A percentile compares a stretch with the other conserved stretches of the same genome.
Conservation (phyloP, 2,888 invertebrate genomes). For the Spisula subtruncata region DNA sequence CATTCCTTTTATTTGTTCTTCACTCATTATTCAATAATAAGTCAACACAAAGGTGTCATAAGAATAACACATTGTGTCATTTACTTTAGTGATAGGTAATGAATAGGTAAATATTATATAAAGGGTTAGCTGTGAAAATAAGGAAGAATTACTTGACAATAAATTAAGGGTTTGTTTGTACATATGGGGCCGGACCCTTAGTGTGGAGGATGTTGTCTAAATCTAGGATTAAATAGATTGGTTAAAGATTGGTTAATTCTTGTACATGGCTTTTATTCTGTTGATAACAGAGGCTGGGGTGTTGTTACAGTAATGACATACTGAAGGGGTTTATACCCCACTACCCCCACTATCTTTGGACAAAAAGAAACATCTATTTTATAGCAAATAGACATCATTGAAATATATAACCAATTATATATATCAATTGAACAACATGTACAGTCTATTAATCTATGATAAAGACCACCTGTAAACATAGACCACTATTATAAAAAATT, state of each 20-base stretch:
- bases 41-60: constrained; percentile 58
- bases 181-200: constrained; percentile 28
- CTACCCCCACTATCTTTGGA: no score
- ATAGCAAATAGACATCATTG: no score
- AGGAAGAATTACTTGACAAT: constrained; percentile 44
- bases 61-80: constrained; percentile 19
- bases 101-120: constrained; percentile 51
- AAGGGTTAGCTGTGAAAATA: constrained; percentile 44
- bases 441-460: no score
- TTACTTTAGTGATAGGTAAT: constrained; percentile 46
- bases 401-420: no score
- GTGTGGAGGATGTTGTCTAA: constrained; percentile 54
- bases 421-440: no score
- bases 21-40: constrained; percentile 28
- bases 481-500: no score
- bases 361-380: no score
- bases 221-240: constrained; percentile 34
- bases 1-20: constrained; percentile 48
- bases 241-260: constrained; percentile 1
- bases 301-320: background rate
- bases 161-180: constrained; percentile 53
- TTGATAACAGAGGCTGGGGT: constrained; percentile 34
- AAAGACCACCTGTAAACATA: no score
- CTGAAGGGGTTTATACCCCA: background rate
- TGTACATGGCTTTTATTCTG: constrained; percentile 30